Evolutionary conservation across 2,888 invertebrate genomes (phyloP), one percentile per base, ranked within the genome.

Genomic region (Tethea ocularis): DNA sequence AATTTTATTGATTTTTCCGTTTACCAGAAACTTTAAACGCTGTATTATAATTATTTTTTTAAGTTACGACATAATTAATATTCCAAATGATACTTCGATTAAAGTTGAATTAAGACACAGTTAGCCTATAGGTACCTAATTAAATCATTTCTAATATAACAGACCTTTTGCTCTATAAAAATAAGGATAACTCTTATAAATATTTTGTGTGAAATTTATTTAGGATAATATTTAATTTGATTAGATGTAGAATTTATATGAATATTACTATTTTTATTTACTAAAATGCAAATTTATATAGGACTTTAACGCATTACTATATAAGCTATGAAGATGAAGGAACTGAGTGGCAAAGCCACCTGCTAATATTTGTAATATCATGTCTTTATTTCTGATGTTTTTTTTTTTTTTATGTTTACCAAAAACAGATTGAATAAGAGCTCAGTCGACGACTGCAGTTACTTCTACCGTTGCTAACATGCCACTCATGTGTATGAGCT

Each of bases 241-340:
- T n/a, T n/a, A n/a, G n/a, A n/a, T n/a, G n/a, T 24, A 52, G 15
- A 74, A 74, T 66, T 64, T 71, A 61, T 67, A 66, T n/a, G 36
- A 52, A 57, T 52, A 52, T 36, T 70, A n/a, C n/a, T n/a, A n/a
- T n/a, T n/a, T n/a, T n/a, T n/a, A n/a, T 61, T 68, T 69, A 69
- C 72, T 61, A 66, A 74, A 75, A 76, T 74, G 68, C 64, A 74
- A 76, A 76, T 76, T 71, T 74, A 74, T 74, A 77, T 74, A 75
- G 24, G 23, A 52, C 52, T 75, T 74, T 71, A n/a, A 67, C 58
- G 70, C 71, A 79, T 77, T 75, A 70, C 73, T 74, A 77, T 74
- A 77, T 75, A 77, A 75, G 74, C 72, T 77, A 74, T 74, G 69
- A 72, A 78, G 69, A 68, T 68, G 69, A 78, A 78, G 76, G 74